These are phyloP conservation scores for Lates calcarifer DNA, from an alignment of 2,113 vertebrate species.

Conservation along the genomic window DNA sequence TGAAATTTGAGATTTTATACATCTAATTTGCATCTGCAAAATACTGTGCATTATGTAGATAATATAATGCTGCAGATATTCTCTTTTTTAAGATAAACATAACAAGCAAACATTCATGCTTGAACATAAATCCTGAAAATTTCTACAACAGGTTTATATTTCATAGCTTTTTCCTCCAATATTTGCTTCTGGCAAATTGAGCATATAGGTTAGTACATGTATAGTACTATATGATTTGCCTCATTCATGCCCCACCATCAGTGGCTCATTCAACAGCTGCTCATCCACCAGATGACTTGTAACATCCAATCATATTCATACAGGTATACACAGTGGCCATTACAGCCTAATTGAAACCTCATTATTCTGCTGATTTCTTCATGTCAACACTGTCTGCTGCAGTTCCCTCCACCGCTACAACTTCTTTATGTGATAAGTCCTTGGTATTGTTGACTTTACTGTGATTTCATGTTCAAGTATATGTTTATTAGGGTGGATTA, in stretches of 20 bases:
- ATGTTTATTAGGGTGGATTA: neutral
- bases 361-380: neutral
- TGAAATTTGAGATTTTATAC: neutral
- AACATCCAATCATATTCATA: constrained; percentile 15
- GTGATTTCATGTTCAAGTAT: no score
- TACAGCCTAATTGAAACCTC: neutral
- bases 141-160: no score
- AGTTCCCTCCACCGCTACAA: neutral
- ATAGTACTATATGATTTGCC: neutral
- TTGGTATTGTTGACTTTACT: no score
- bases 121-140: no score
- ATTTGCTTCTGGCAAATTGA: neutral
- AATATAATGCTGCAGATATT: no score
- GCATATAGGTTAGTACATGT: neutral
- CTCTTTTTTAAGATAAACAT: no score
- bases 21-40: neutral
- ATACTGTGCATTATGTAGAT: neutral
- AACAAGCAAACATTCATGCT: no score
- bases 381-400: neutral
- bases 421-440: neutral
- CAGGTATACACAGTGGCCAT: neutral
- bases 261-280: constrained; percentile 1
- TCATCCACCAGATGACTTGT: constrained; percentile 4
- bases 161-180: no score
- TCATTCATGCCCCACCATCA: constrained; percentile 8